Evolutionary conservation across 1,140 invertebrate species (phyloP), one percentile per base, ranked within the genome.

Genomic region (Megathymus violae): DNA sequence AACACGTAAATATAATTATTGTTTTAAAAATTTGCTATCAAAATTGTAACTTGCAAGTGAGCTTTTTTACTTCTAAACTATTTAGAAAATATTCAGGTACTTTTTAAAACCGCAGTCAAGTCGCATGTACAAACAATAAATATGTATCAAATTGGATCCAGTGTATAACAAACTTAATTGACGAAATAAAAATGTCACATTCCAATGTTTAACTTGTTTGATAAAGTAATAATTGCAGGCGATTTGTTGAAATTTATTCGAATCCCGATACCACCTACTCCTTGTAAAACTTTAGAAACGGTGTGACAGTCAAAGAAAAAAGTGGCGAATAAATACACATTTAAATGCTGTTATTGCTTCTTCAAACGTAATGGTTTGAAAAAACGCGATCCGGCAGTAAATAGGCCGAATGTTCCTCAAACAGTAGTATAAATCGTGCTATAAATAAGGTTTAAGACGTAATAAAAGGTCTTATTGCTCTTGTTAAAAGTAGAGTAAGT

Each of bases 371-470:
- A 43, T 27, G 38, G 50, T 14, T 43, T n/a, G 17, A 54, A 22
- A 25, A 31, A 54, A 54, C 51, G 51, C 51, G 19, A 54, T 43
- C 38, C 13, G 25, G 40, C 10, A 40, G 38, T 54, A 43, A 27
- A 54, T 25, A 41, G 14, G 22, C 27, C 17, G 51, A 54, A 43
- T 36, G 36, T 17, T 54, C 11, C 40, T 43, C 51, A 54, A 43
- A 38, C 27, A 43, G 17, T 38, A 19, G 36, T 43, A 19, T 43
- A 43, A 54, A 54, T 14, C 5, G 51, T 54, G 38, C 22, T 16
- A 43, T 54, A 54, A 54, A 54, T 41, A 54, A 54, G 19, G 11
- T 54, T 54, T 43, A 43, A 54, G 51, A 43, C 22, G 38, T n/a
- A 43, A 43, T 54, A 54, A 54, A 54, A 43, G 27, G 25, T 27